phyloP scores from a whole-genome alignment of 2,888 invertebrate genomes.

The Melikaiella ostensackeni region DNA sequence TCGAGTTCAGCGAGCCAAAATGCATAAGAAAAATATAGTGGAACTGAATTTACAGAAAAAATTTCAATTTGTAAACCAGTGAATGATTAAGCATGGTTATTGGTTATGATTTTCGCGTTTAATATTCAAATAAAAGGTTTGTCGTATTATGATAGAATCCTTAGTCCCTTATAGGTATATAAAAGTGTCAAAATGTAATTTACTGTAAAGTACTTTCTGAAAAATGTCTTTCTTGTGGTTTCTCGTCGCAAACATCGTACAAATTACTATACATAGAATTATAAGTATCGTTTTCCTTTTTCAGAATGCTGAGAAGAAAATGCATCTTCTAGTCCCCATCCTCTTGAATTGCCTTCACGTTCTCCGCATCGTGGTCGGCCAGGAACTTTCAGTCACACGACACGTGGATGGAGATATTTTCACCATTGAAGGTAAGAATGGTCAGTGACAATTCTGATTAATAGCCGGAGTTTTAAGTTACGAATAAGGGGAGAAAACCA shows the following conservation, averaged over 20 bases:
- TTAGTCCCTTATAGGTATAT: not conserved
- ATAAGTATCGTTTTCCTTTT: slow-evolving; percentile 50
- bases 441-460: slow-evolving; percentile 16
- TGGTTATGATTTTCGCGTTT: not conserved
- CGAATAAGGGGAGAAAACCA: slow-evolving; percentile 11
- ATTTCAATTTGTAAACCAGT: too few species aligned
- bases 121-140: not conserved
- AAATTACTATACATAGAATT: not conserved
- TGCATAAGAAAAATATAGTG: too few species aligned
- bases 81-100: not conserved
- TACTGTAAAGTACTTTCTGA: slow-evolving; percentile 1
- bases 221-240: slow-evolving; percentile 1
- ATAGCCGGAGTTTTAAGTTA: not conserved
- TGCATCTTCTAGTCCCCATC: slow-evolving; percentile 71
- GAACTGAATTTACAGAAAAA: too few species aligned
- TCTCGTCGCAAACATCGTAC: not conserved
- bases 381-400: slow-evolving; percentile 70
- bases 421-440: slow-evolving; percentile 68
- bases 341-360: slow-evolving; percentile 67
- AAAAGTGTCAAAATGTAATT: not conserved
- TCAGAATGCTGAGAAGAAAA: slow-evolving; percentile 75
- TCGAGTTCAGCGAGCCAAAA: too few species aligned
- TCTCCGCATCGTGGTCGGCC: slow-evolving; percentile 56
- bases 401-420: slow-evolving; percentile 74
- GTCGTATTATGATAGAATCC: not conserved